Evolutionary conservation across 2,113 vertebrate species (phyloP).

Genomic region (Leptobrachium leishanense): DNA sequence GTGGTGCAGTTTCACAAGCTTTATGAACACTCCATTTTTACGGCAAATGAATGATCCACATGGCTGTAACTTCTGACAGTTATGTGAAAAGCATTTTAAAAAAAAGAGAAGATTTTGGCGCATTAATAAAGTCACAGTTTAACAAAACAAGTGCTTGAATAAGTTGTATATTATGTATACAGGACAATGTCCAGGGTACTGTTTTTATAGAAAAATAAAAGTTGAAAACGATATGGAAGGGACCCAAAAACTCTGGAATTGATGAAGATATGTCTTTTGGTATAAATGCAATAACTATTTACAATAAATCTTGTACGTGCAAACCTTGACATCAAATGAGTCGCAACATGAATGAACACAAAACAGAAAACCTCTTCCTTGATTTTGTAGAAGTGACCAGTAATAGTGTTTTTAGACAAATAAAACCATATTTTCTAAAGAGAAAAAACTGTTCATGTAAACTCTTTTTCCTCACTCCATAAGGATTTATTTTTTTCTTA

Average conservation of each 20-base stretch:
- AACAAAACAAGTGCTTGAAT: conserved; percentile 33
- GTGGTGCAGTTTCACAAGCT: conserved; percentile 28
- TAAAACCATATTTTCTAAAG: no score
- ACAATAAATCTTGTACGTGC: background rate
- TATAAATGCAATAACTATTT: background rate
- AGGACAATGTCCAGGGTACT: conserved; percentile 12
- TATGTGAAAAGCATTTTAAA: conserved; percentile 33
- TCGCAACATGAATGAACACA: background rate
- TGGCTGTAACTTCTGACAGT: conserved; percentile 38
- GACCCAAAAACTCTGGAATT: conserved; percentile 2
- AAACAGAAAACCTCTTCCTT: no score
- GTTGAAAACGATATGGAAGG: conserved; percentile 14
- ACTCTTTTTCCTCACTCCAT: no score
- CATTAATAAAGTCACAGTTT: conserved; percentile 42
- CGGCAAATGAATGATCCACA: conserved; percentile 32
- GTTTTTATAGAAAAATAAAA: background rate
- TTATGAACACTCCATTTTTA: conserved; percentile 45
- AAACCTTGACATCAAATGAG: background rate
- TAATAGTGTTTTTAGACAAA: no score
- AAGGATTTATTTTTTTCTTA: no score
- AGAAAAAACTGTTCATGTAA: no score
- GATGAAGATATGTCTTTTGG: background rate
- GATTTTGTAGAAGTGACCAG: no score
- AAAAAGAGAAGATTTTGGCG: conserved; percentile 23
- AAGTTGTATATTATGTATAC: conserved; percentile 28